Percentiles rank a stretch among this genome's conserved stretches.
Evolutionary conservation across 2,797 vertebrate genomes (phyloP).

Genomic region (Melanotaenia trifasciata): DNA sequence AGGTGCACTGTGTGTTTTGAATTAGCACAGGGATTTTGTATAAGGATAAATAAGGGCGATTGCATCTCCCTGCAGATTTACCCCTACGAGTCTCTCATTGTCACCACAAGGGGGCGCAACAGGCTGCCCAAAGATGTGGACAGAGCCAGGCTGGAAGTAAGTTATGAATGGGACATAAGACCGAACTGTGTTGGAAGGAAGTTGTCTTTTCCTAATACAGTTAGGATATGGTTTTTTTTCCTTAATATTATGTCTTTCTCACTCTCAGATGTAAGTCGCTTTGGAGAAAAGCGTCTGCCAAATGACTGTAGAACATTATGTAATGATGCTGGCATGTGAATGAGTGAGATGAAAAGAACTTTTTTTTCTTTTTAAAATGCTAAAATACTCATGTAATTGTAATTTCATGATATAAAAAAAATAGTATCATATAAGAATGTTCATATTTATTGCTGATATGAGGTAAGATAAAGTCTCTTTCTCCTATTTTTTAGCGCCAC

Average conservation of each 20-base stretch:
- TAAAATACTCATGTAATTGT: background rate
- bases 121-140: constrained; percentile 95
- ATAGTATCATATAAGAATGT: background rate
- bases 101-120: constrained; percentile 95
- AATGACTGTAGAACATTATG: background rate
- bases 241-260: background rate
- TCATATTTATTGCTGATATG: background rate
- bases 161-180: constrained; percentile 3
- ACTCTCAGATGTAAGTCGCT: no score
- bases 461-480: background rate
- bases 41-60: background rate
- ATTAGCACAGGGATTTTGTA: constrained; percentile 11
- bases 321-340: background rate
- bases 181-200: background rate
- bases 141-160: constrained; percentile 94
- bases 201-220: background rate
- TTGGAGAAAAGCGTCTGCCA: no score
- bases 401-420: background rate
- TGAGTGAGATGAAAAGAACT: background rate
- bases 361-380: background rate
- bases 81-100: constrained; percentile 94
- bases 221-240: background rate
- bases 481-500: constrained; percentile 86
- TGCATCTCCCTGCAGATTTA: constrained; percentile 84
- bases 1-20: background rate